Percentiles rank a stretch among this genome's conserved stretches.
phyloP scores from a whole-genome alignment of 1,140 invertebrate species.

The Drosophila trapezifrons region DNA sequence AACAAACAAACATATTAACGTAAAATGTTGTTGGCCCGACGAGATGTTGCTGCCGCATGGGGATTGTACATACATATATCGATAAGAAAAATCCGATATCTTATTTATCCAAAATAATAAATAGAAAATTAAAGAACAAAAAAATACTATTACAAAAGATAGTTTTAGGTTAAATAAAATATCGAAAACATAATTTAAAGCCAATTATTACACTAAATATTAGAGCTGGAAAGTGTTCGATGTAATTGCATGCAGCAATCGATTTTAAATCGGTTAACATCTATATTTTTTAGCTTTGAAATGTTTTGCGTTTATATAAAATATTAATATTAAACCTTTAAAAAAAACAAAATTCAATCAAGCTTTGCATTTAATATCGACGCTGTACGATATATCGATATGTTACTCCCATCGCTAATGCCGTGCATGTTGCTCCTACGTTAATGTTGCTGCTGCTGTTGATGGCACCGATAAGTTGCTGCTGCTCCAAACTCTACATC shows the following conservation, averaged over 20 bases:
- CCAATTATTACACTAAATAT: no score
- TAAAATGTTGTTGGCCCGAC: constrained; percentile 65
- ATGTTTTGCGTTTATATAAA: no score
- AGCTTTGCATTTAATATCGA: not conserved
- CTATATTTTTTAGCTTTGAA: no score
- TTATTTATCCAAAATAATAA: not conserved
- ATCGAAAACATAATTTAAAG: no score
- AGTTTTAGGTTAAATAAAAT: not conserved
- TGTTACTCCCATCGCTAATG: not conserved
- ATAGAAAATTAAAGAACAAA: not conserved
- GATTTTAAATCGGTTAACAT: no score
- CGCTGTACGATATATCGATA: not conserved
- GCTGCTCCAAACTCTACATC: constrained; percentile 33
- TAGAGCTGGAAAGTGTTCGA: no score
- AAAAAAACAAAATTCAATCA: no score
- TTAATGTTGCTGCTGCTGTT: constrained; percentile 45
- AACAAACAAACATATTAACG: constrained; percentile 79
- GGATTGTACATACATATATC: not conserved
- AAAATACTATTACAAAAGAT: not conserved
- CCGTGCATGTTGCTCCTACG: constrained; percentile 22
- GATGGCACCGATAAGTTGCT: constrained; percentile 46
- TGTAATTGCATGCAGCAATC: no score
- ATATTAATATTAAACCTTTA: no score
- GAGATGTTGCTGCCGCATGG: constrained; percentile 20
- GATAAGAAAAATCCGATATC: not conserved